Conservation (phyloP, 2,113 vertebrate genomes). For the Mormyrus lacerda region DNA sequence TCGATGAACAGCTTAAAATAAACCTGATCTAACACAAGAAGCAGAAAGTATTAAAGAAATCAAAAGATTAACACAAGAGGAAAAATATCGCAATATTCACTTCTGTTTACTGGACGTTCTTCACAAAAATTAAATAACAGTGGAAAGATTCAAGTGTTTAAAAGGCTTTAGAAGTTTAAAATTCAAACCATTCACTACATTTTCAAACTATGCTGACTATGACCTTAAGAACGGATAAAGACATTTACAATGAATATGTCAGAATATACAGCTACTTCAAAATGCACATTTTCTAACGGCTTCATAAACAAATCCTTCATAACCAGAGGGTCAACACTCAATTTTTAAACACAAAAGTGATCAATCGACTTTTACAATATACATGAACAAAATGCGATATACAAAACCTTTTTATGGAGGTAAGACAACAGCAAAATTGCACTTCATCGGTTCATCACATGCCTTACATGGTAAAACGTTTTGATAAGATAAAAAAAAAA, state of each 20-base stretch:
- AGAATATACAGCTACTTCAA: neutral
- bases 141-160: neutral
- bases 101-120: neutral
- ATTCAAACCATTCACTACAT: neutral
- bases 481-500: neutral
- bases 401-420: neutral
- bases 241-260: neutral
- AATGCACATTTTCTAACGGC: neutral
- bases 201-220: neutral
- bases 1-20: neutral
- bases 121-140: neutral
- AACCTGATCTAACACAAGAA: neutral
- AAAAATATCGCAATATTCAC: neutral
- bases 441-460: neutral
- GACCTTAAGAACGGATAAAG: neutral
- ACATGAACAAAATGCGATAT: neutral
- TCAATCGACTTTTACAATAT: neutral
- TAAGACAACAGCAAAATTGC: neutral
- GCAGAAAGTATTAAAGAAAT: neutral
- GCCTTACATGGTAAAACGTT: neutral
- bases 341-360: neutral
- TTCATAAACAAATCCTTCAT: neutral
- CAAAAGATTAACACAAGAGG: neutral
- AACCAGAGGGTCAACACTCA: neutral
- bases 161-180: neutral